Conservation (phyloP, 2,113 vertebrate species). For the Hemiscyllium ocellatum region DNA sequence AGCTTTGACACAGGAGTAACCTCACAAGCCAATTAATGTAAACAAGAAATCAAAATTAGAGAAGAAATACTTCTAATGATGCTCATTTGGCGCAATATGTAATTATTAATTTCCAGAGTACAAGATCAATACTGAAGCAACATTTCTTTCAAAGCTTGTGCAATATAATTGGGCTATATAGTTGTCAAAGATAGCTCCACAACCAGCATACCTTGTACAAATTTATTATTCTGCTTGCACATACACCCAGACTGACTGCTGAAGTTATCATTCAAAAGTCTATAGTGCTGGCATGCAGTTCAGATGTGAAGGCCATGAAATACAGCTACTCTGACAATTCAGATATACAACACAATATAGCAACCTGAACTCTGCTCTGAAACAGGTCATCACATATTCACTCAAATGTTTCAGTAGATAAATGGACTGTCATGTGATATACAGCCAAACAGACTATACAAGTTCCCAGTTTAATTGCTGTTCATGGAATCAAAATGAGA, state of each 20-base stretch:
- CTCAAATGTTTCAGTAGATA: not conserved
- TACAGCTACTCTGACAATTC: not conserved
- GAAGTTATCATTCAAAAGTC: not conserved
- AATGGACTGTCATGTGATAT: not conserved
- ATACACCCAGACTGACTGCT: not conserved
- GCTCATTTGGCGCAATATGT: not conserved
- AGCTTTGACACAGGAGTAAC: not conserved
- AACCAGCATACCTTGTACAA: not conserved
- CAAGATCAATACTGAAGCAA: not conserved
- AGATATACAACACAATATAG: not conserved
- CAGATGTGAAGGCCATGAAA: constrained; percentile 2
- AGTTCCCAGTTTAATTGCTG: not conserved
- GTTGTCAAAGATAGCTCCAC: not conserved
- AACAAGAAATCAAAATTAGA: constrained; percentile 10
- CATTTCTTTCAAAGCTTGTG: not conserved
- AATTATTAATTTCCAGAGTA: not conserved
- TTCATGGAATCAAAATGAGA: not conserved
- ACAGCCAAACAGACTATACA: not conserved
- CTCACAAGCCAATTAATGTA: not conserved
- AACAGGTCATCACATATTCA: not conserved
- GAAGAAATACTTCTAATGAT: not conserved
- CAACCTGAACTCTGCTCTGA: not conserved
- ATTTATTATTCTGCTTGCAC: not conserved
- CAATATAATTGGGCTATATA: not conserved
- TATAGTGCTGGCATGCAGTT: not conserved